Percentiles rank a stretch among this genome's conserved stretches.
These are phyloP conservation scores for Nowickia ferox DNA, from an alignment of 2,888 invertebrate species.

Conservation along the genomic window DNA sequence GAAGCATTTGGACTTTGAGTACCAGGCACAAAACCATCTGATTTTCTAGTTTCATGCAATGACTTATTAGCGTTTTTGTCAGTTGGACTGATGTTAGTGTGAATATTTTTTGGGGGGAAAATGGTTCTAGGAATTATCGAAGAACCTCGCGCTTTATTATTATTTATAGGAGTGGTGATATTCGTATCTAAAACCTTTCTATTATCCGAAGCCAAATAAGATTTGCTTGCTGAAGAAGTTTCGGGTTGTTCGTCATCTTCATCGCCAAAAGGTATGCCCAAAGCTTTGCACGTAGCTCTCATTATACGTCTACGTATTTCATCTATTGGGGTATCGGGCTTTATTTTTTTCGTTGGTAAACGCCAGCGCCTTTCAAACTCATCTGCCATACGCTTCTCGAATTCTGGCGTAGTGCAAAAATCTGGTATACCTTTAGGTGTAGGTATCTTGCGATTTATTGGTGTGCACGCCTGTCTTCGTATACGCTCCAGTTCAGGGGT, in stretches of 20 bases:
- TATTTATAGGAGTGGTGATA: constrained; percentile 55
- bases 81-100: constrained; percentile 5
- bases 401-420: constrained; percentile 81
- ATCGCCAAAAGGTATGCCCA: constrained; percentile 77
- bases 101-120: constrained; percentile 57
- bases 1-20: constrained; percentile 76
- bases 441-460: constrained; percentile 78
- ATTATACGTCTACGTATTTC: constrained; percentile 79
- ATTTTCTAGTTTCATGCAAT: constrained; percentile 49
- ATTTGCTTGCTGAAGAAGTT: constrained; percentile 58
- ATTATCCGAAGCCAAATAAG: constrained; percentile 11
- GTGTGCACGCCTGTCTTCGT: constrained; percentile 80
- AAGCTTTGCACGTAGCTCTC: constrained; percentile 79
- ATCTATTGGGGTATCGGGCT: constrained; percentile 80
- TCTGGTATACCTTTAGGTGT: constrained; percentile 80
- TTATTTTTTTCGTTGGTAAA: constrained; percentile 79
- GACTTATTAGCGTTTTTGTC: constrained; percentile 18
- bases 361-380: constrained; percentile 81
- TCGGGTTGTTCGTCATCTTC: constrained; percentile 63
- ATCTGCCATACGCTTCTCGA: constrained; percentile 81
- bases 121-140: constrained; percentile 68
- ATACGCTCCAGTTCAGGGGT: constrained; percentile 81
- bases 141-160: constrained; percentile 37
- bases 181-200: constrained; percentile 26
- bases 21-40: constrained; percentile 74